Conservation (phyloP, 2,113 vertebrate genomes). For the Haemorhous mexicanus region DNA sequence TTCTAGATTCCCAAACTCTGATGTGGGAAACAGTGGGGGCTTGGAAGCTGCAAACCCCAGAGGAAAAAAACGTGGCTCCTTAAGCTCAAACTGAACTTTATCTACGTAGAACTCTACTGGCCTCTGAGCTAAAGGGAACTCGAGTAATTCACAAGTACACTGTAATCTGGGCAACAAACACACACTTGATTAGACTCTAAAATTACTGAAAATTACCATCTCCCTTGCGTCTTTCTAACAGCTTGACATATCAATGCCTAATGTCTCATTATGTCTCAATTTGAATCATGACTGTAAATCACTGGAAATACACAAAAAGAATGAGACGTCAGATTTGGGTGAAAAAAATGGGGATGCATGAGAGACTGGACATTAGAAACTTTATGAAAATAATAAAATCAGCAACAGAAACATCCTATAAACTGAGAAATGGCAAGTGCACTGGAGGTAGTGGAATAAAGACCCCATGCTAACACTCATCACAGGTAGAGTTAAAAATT, state of each 20-base stretch:
- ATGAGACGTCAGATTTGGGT: not conserved
- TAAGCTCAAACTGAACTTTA: not conserved
- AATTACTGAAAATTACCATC: not conserved
- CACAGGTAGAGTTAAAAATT: not conserved
- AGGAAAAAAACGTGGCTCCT: not conserved
- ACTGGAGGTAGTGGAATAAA: not conserved
- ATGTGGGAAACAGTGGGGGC: rapidly evolving
- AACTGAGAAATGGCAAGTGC: not conserved
- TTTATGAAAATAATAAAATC: not conserved
- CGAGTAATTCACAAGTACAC: not conserved
- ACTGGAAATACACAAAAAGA: not conserved
- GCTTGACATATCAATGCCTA: not conserved
- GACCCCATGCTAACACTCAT: not conserved
- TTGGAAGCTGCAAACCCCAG: not conserved
- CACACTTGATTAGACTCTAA: not conserved
- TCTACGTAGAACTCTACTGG: not conserved
- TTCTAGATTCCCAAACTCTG: rapidly evolving
- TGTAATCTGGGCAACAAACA: not conserved
- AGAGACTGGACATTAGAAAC: not conserved
- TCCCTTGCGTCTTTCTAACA: not conserved
- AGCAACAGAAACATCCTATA: not conserved
- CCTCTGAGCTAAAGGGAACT: not conserved
- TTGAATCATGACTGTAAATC: not conserved
- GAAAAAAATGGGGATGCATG: not conserved
- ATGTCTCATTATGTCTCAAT: not conserved